These are phyloP conservation scores for Dolichomitus sp. DNA, from an alignment of 2,888 invertebrate genomes.

Conservation along the genomic window DNA sequence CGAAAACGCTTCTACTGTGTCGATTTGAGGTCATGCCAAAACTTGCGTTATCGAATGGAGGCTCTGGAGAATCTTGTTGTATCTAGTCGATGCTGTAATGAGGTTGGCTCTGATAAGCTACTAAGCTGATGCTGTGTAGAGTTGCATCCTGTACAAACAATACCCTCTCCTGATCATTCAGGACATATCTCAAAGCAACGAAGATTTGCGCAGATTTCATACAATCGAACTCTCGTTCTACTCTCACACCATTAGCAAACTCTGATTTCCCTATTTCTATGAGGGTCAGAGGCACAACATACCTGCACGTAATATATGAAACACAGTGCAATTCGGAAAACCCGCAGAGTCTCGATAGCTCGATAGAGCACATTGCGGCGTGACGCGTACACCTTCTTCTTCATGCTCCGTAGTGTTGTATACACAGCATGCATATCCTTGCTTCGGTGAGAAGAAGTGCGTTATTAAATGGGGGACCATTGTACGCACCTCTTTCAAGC, in stretches of 20 bases:
- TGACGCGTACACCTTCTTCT: constrained; percentile 1
- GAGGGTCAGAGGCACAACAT: not conserved
- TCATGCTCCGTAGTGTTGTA: not conserved
- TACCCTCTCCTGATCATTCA: too few species aligned
- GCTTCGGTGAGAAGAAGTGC: constrained; percentile 48
- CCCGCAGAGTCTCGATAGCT: constrained; percentile 33
- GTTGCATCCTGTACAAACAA: too few species aligned
- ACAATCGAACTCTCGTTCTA: not conserved
- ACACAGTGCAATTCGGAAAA: constrained; percentile 2
- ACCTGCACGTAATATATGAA: too few species aligned
- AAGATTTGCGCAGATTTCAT: not conserved
- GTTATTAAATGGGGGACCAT: constrained; percentile 66
- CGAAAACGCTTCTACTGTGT: too few species aligned
- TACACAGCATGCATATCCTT: not conserved
- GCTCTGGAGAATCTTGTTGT: too few species aligned
- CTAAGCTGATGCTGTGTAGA: too few species aligned
- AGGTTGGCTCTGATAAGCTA: too few species aligned
- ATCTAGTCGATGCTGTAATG: too few species aligned
- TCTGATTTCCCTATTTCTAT: constrained; percentile 18
- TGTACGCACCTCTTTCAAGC: constrained; percentile 45
- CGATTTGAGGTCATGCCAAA: too few species aligned
- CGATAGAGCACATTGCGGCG: not conserved
- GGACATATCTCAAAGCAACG: too few species aligned
- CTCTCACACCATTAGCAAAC: not conserved
- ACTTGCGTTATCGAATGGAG: too few species aligned